These are phyloP conservation scores for Poecilobothrus nobilitatus DNA, from an alignment of 2,888 invertebrate genomes.

Conservation along the genomic window DNA sequence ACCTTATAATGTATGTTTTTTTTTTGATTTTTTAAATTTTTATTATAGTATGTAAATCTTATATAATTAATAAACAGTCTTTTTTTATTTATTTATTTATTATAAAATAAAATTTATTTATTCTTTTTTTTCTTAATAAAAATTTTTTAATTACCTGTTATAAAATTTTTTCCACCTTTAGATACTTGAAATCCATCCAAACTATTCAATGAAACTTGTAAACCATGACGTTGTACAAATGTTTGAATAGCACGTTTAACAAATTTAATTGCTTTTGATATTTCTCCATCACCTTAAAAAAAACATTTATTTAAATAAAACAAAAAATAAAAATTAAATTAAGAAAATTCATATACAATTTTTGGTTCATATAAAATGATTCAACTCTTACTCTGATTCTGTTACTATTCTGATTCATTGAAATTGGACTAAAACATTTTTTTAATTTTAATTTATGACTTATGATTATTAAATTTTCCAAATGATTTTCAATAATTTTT, in stretches of 20 bases:
- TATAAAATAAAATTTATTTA: slow-evolving; percentile 6
- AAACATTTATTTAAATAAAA: neutral
- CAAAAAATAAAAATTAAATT: slow-evolving; percentile 12
- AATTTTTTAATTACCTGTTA: slow-evolving; percentile 28
- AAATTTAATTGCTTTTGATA: slow-evolving; percentile 34
- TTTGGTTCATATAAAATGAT: slow-evolving; percentile 12
- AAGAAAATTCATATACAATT: slow-evolving; percentile 11
- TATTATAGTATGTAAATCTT: neutral
- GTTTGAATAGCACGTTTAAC: slow-evolving; percentile 35
- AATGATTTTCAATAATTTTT: too few relatives aligned
- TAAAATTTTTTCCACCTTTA: slow-evolving; percentile 21
- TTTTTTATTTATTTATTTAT: neutral
- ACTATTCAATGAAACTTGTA: slow-evolving; percentile 33
- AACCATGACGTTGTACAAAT: slow-evolving; percentile 37
- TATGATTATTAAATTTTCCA: too few relatives aligned
- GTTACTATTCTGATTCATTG: too few relatives aligned
- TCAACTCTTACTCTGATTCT: too few relatives aligned
- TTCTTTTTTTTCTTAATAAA: neutral
- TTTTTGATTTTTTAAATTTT: too few relatives aligned
- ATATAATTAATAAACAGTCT: neutral
- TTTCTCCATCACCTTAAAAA: slow-evolving; percentile 33
- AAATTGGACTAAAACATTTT: too few relatives aligned
- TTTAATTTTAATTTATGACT: too few relatives aligned
- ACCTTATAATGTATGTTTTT: too few relatives aligned
- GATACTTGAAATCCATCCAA: slow-evolving; percentile 34